Conservation (phyloP, 1,140 invertebrate genomes). For the Listronotus bonariensis region DNA sequence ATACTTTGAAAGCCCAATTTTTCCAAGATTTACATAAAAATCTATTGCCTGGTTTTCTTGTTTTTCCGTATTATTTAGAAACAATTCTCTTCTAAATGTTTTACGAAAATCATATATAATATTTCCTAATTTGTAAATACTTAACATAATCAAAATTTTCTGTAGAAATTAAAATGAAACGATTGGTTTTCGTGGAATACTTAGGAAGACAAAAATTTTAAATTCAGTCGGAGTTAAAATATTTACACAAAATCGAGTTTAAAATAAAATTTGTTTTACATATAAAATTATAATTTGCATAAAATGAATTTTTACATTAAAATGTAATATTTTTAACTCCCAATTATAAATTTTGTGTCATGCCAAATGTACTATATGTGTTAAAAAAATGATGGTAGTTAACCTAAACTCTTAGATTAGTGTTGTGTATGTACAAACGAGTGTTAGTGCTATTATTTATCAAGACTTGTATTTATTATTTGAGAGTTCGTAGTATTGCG, state of each 20-base stretch:
- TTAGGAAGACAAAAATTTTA: background rate
- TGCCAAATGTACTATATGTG: constrained; percentile 56
- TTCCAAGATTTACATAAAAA: no score
- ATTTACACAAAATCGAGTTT: no score
- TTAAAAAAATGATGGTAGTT: constrained; percentile 39
- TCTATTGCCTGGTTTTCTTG: no score
- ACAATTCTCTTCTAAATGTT: constrained; percentile 31
- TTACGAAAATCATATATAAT: background rate
- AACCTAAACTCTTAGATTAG: constrained; percentile 43
- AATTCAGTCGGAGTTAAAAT: no score
- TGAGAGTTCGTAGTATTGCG: constrained; percentile 30
- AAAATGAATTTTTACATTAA: background rate
- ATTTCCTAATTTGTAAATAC: constrained; percentile 19
- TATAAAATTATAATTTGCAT: no score
- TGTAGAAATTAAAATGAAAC: constrained; percentile 1
- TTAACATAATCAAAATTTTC: constrained; percentile 41
- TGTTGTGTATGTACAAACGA: constrained; percentile 55
- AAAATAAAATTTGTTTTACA: no score
- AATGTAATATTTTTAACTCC: background rate
- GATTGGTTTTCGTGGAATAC: background rate
- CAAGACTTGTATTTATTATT: constrained; percentile 38
- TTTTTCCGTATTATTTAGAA: no score
- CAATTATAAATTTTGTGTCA: constrained; percentile 41
- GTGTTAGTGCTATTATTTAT: constrained; percentile 43
- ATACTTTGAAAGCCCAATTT: no score